These are phyloP conservation scores for Lamellibrachia satsuma DNA, from an alignment of 2,888 invertebrate genomes.

Conservation along the genomic window DNA sequence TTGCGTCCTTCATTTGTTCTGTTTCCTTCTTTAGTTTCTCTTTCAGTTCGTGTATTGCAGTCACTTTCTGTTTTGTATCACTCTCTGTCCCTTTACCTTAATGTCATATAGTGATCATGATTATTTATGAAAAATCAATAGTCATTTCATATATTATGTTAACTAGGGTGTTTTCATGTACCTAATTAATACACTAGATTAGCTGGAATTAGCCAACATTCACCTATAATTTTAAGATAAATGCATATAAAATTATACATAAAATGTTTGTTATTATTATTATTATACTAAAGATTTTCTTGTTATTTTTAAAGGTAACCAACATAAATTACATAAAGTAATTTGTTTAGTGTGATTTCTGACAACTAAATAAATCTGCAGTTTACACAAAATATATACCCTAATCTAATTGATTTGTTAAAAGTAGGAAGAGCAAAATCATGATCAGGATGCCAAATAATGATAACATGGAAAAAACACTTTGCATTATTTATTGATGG, in stretches of 20 bases:
- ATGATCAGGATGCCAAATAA: neutral
- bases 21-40: constrained; percentile 56
- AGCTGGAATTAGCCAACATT: neutral
- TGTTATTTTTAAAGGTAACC: neutral
- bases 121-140: neutral
- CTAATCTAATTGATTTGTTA: no score
- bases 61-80: constrained; percentile 57
- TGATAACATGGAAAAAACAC: neutral
- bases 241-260: neutral
- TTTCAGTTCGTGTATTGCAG: constrained; percentile 58
- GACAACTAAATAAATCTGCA: neutral
- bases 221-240: neutral
- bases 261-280: neutral
- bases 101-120: neutral
- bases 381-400: no score
- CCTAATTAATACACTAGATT: no score
- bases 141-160: neutral
- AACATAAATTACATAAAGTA: neutral
- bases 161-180: no score
- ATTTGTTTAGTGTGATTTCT: neutral
- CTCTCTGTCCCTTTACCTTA: constrained; percentile 48
- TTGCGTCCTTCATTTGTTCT: constrained; percentile 54
- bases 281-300: neutral
- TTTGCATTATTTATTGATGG: neutral
- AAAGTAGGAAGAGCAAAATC: neutral